Base-by-base conservation (phyloP, 2,797 vertebrate genomes). In the Leptatherina wallacei region DNA sequence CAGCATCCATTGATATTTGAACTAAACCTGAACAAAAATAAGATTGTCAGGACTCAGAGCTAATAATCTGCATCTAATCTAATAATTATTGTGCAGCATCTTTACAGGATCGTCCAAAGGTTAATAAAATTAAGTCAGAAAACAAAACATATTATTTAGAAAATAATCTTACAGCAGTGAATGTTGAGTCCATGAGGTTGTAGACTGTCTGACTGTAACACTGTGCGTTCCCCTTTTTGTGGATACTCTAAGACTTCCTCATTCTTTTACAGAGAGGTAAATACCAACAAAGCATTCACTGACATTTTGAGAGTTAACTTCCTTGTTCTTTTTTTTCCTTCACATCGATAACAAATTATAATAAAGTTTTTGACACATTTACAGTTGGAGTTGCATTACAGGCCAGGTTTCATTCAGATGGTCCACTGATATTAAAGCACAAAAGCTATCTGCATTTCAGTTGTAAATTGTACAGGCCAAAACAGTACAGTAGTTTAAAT, bases 201-300 rank as follows among this genome's bases (percentile, higher is more conserved):
- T 40, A 49, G 5, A 65, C 13, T 18, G 63, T 74, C 24, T 69
- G 66, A 77, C 42, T 33, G 54, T 22, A 56, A 59, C 8, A 27
- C 10, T 44, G 8, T 54, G 18, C 30, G 36, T 83, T 89, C 71
- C 35, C 60, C 51, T 78, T 71, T 77, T 77, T 49, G 13, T 74
- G 64, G 55, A 6, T 32, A 5, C 56, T 59, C 4, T 2, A 16
- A 2, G 18, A 87, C 88, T 95, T 95, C 94, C 93, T 90, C 92
- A 90, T 94, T 92, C 89, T 71, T 90, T 79, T 55, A 22, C 69
- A 38, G 44, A 71, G 20, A 77, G 47, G 47, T 36, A 18, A 71
- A 73, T 18, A 35, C 9, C 3, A 63, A 68, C 56, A 58, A 42
- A 72, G 18, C 40, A 29, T 69, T 73, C 68, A 80, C 74, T 16